A percentile compares a stretch with the other conserved stretches of the same genome.
Conservation (phyloP, 2,113 vertebrate genomes). For the Plestiodon gilberti region DNA sequence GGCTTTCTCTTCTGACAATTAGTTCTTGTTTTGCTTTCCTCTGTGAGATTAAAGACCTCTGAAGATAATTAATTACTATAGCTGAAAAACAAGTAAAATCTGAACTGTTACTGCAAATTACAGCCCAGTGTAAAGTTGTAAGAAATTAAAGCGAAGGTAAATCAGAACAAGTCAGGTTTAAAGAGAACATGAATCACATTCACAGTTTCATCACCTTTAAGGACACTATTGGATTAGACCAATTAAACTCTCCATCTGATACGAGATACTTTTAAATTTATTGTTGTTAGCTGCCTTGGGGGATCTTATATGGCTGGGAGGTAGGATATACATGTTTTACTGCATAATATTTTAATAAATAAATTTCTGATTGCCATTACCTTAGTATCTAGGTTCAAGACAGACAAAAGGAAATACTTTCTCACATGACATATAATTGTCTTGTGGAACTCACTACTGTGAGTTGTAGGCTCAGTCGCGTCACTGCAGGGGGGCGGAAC, state of each 20-base stretch:
- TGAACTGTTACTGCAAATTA: background rate
- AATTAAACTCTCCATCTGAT: background rate
- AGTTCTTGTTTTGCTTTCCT: background rate
- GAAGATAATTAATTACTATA: background rate
- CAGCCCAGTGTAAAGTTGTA: background rate
- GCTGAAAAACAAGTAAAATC: conserved; percentile 1
- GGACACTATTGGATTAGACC: background rate
- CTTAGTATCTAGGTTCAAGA: background rate
- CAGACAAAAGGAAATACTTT: background rate
- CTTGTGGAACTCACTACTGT: background rate
- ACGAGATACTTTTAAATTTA: too few relatives aligned
- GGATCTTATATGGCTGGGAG: too few relatives aligned
- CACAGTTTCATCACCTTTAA: background rate
- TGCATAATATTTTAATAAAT: too few relatives aligned
- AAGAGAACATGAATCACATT: background rate
- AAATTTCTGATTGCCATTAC: background rate
- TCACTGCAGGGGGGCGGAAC: too few relatives aligned
- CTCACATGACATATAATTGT: background rate
- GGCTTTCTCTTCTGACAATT: background rate
- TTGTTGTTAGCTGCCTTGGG: too few relatives aligned
- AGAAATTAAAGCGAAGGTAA: background rate
- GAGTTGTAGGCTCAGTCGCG: too few relatives aligned
- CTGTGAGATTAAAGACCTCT: background rate
- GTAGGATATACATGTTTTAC: too few relatives aligned
- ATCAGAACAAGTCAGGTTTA: background rate